These are phyloP conservation scores for Caenorhabditis sinica DNA, from an alignment of 2,888 invertebrate genomes.

Conservation along the genomic window DNA sequence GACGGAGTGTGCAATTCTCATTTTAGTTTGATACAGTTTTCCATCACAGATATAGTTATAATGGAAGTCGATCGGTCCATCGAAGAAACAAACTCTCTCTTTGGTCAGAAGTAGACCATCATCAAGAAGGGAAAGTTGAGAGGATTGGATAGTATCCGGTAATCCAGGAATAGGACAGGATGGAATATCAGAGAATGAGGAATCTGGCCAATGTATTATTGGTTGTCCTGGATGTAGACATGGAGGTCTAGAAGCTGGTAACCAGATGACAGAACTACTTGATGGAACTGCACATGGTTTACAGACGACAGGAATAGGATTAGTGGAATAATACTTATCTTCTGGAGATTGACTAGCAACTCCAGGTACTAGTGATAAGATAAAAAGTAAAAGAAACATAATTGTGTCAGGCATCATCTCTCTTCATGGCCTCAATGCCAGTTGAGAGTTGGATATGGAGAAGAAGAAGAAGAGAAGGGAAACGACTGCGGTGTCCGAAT, in stretches of 20 bases:
- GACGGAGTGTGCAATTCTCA: slow-evolving; percentile 66
- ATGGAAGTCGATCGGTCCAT: slow-evolving; percentile 65
- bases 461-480: neutral
- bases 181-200: neutral
- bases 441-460: slow-evolving; percentile 35
- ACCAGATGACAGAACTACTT: slow-evolving; percentile 64
- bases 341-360: slow-evolving; percentile 16
- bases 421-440: slow-evolving; percentile 57
- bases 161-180: slow-evolving; percentile 45
- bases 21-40: slow-evolving; percentile 29
- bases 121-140: slow-evolving; percentile 70
- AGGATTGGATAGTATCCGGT: slow-evolving; percentile 39
- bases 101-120: slow-evolving; percentile 72
- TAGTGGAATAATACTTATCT: slow-evolving; percentile 47
- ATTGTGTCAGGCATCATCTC: slow-evolving; percentile 43
- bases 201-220: slow-evolving; percentile 73
- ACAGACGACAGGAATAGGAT: slow-evolving; percentile 52
- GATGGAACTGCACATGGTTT: slow-evolving; percentile 65
- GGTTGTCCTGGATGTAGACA: slow-evolving; percentile 81
- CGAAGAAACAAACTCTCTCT: slow-evolving; percentile 69
- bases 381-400: slow-evolving; percentile 24
- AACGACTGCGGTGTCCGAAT: slow-evolving; percentile 45
- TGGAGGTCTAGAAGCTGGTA: slow-evolving; percentile 71
- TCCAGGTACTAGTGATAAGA: slow-evolving; percentile 24
- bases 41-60: slow-evolving; percentile 64